A percentile compares a stretch with the other conserved stretches of the same genome.
phyloP scores from a whole-genome alignment of 2,113 vertebrate species.

The Actinemys pallida region DNA sequence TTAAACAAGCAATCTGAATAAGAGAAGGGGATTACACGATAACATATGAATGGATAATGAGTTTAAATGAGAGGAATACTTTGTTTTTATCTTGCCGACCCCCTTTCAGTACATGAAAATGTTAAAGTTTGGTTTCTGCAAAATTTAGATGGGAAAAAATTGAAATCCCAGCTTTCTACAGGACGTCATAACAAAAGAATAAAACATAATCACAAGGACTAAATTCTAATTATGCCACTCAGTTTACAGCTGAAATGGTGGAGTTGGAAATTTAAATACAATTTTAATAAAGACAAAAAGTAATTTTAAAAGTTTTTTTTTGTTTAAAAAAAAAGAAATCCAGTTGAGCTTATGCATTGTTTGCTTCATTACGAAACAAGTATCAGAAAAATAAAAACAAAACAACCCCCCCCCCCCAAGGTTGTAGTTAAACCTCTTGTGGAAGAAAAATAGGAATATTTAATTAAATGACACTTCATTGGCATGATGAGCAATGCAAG shows the following conservation, averaged over 20 bases:
- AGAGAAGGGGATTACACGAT: constrained; percentile 36
- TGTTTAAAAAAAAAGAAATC: background rate
- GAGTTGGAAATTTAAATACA: background rate
- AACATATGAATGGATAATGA: constrained; percentile 29
- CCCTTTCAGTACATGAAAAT: constrained; percentile 40
- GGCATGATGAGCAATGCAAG: background rate
- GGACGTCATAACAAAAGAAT: constrained; percentile 33
- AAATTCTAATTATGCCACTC: constrained; percentile 13
- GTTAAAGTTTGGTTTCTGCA: constrained; percentile 19
- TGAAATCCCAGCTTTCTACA: background rate
- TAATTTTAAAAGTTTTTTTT: background rate
- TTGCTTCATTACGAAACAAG: background rate
- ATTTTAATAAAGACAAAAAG: background rate
- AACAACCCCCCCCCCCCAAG: background rate
- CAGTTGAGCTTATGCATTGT: background rate
- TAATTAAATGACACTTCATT: background rate
- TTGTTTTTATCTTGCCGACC: constrained; percentile 14
- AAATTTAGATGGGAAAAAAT: background rate
- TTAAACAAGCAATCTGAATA: constrained; percentile 36
- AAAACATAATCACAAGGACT: background rate
- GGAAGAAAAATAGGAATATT: background rate
- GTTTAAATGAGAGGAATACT: constrained; percentile 54
- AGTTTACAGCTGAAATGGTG: constrained; percentile 4
- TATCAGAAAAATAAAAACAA: background rate
- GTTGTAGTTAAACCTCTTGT: background rate